Evolutionary conservation across 2,113 vertebrate species (phyloP).

Genomic region (mouse (Mus musculus)): GRCm39 chr6:56615501-56616000

Average conservation of each 20-base stretch:
- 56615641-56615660: background rate
- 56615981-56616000: background rate
- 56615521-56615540: background rate
- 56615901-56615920: background rate
- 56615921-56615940: background rate
- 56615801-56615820: background rate
- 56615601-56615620: background rate
- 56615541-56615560: background rate
- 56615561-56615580: background rate
- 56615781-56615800: background rate
- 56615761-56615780: background rate
- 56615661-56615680: background rate
- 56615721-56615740: background rate
- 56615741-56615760: background rate
- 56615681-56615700: background rate
- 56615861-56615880: background rate
- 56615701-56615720: background rate
- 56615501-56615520: background rate
- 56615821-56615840: background rate
- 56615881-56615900: background rate
- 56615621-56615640: background rate
- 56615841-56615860: background rate
- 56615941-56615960: background rate
- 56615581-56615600: slow-evolving; percentile 14
- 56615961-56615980: background rate